phyloP scores from a whole-genome alignment of 2,113 vertebrate species.

The Himantopus leucocephalus region DNA sequence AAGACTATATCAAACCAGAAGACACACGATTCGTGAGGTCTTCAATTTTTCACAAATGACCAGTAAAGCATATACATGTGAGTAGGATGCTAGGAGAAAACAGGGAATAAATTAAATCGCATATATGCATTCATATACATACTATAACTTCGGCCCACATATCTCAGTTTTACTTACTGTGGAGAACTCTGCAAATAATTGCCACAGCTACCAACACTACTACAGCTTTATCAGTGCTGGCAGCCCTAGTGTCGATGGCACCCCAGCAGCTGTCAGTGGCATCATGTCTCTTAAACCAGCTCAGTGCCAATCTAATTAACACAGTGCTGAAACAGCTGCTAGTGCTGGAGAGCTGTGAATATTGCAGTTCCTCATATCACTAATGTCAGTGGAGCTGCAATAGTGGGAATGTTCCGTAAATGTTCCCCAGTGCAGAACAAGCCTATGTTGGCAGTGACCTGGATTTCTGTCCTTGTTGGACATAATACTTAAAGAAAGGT shows the following conservation, averaged over 20 bases:
- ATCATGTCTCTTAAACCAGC: slow-evolving; percentile 38
- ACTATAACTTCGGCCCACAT: not conserved
- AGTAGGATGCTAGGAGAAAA: not conserved
- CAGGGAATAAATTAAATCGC: not conserved
- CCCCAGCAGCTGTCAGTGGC: slow-evolving; percentile 38
- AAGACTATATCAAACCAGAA: not conserved
- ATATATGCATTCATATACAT: not conserved
- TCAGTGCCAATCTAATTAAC: slow-evolving; percentile 65
- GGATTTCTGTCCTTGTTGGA: slow-evolving; percentile 12
- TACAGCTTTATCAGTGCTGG: slow-evolving; percentile 43
- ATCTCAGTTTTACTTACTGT: not conserved
- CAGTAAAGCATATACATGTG: not conserved
- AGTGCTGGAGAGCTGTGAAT: slow-evolving; percentile 41
- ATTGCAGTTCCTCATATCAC: not conserved
- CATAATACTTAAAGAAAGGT: not conserved
- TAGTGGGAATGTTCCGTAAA: slow-evolving; percentile 41
- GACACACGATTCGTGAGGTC: not conserved
- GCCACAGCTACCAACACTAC: not conserved
- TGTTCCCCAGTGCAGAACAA: slow-evolving; percentile 1
- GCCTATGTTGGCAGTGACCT: not conserved
- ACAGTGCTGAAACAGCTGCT: slow-evolving; percentile 54
- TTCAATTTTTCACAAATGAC: not conserved
- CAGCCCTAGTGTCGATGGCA: not conserved
- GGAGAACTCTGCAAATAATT: not conserved
- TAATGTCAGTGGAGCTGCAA: slow-evolving; percentile 9